These are phyloP conservation scores for Paramuricea clavata DNA, from an alignment of 92 coral and sea anemone genomes.

Conservation along the genomic window DNA sequence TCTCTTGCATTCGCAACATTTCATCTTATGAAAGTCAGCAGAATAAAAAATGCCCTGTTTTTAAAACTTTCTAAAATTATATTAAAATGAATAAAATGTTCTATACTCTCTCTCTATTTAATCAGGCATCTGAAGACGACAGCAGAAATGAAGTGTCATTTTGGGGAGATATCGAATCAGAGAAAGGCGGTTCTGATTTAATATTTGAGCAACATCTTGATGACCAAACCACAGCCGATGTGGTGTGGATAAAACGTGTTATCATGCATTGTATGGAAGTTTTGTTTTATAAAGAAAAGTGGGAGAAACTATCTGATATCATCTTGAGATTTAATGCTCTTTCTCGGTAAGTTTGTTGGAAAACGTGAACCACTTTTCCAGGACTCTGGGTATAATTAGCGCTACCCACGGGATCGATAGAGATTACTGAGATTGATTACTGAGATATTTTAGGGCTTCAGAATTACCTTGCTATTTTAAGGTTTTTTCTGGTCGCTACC, in stretches of 20 bases:
- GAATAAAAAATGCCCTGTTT: too few species aligned
- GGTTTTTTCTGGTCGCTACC: too few species aligned
- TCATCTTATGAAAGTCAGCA: too few species aligned
- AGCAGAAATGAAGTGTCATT: neutral
- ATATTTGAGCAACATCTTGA: constrained; percentile 89
- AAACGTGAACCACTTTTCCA: too few species aligned
- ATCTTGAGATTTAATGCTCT: constrained; percentile 87
- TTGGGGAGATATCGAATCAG: constrained; percentile 89
- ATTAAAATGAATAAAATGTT: too few species aligned
- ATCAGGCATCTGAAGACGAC: neutral
- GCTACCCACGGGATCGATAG: too few species aligned
- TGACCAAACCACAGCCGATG: constrained; percentile 74
- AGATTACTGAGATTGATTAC: too few species aligned
- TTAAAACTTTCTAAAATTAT: too few species aligned
- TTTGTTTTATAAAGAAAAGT: constrained; percentile 88
- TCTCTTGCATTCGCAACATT: too few species aligned
- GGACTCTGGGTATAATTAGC: too few species aligned
- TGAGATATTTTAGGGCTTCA: too few species aligned
- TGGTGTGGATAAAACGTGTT: constrained; percentile 89
- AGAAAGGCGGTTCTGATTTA: constrained; percentile 93
- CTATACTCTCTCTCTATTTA: neutral
- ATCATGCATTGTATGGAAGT: constrained; percentile 82
- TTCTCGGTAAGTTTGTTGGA: constrained; percentile 75
- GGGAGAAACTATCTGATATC: constrained; percentile 89
- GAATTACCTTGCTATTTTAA: too few species aligned